phyloP scores from a whole-genome alignment of 2,888 invertebrate species.

The Drosophila sordidula region DNA sequence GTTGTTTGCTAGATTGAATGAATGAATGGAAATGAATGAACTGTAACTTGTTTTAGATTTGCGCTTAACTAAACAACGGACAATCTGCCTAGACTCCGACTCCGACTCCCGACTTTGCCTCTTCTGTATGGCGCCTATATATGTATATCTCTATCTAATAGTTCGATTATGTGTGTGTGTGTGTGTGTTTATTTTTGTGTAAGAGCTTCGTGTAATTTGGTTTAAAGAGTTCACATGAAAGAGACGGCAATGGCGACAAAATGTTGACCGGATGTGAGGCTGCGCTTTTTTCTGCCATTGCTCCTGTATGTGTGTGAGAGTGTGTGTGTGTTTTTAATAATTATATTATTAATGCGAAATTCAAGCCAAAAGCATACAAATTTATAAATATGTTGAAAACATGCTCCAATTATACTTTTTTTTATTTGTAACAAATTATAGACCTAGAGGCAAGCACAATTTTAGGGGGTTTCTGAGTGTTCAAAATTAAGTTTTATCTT shows the following conservation, averaged over 20 bases:
- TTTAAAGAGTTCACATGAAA: conserved; percentile 79
- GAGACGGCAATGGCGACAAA: conserved; percentile 79
- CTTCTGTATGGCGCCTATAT: background rate
- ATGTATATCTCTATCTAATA: background rate
- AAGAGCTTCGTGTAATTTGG: conserved; percentile 73
- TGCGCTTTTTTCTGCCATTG: conserved; percentile 70
- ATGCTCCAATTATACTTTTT: conserved; percentile 11
- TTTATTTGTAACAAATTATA: conserved; percentile 5
- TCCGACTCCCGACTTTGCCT: conserved; percentile 9
- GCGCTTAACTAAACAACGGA: conserved; percentile 68
- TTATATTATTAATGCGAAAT: conserved; percentile 80
- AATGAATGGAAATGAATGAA: conserved; percentile 73
- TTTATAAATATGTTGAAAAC: conserved; percentile 52
- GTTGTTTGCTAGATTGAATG: conserved; percentile 55
- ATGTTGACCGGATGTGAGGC: conserved; percentile 83
- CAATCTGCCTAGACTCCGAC: conserved; percentile 64
- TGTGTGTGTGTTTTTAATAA: conserved; percentile 56
- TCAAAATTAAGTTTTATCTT: background rate
- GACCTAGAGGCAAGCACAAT: conserved; percentile 2
- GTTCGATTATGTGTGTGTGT: conserved; percentile 5
- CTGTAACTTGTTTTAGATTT: conserved; percentile 81
- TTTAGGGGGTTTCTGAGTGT: background rate
- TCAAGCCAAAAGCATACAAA: conserved; percentile 56
- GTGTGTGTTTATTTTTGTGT: conserved; percentile 40
- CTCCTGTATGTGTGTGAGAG: conserved; percentile 37